phyloP scores from a whole-genome alignment of 2,888 invertebrate species.

The Fragum sueziense region DNA sequence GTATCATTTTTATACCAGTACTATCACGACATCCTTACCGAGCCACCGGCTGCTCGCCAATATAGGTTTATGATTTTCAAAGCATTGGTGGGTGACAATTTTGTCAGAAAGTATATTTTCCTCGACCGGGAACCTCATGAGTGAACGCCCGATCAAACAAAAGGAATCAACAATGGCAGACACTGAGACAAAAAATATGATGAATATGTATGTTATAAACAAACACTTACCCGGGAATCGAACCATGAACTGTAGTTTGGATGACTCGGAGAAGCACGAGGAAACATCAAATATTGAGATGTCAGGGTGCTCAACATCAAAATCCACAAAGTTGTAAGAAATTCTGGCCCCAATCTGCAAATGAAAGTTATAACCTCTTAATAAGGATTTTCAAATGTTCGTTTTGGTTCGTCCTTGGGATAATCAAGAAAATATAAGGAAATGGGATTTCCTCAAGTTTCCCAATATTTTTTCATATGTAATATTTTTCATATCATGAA shows the following conservation, averaged over 20 bases:
- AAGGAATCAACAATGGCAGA: background rate
- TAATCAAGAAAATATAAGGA: too few relatives aligned
- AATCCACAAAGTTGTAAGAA: slow-evolving; percentile 71
- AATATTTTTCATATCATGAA: too few relatives aligned
- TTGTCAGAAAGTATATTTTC: too few relatives aligned
- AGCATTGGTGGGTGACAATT: too few relatives aligned
- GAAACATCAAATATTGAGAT: slow-evolving; percentile 70
- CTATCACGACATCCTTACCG: too few relatives aligned
- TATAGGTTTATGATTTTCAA: too few relatives aligned
- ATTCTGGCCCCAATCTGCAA: slow-evolving; percentile 53
- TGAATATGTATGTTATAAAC: background rate
- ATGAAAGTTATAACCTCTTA: background rate
- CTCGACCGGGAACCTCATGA: too few relatives aligned
- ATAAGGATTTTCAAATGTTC: background rate
- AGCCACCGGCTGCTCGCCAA: too few relatives aligned
- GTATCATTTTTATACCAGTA: too few relatives aligned
- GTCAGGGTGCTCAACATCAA: slow-evolving; percentile 65
- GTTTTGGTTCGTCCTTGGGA: too few relatives aligned
- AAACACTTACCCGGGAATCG: slow-evolving; percentile 64
- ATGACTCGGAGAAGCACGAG: slow-evolving; percentile 67
- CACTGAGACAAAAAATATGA: background rate
- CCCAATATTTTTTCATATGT: too few relatives aligned
- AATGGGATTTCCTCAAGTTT: too few relatives aligned
- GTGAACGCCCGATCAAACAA: background rate
- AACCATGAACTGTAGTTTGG: slow-evolving; percentile 67